Percentiles rank a stretch among this genome's conserved stretches.
Evolutionary conservation across 2,113 vertebrate species (phyloP).

Genomic region (Guaruba guarouba): DNA sequence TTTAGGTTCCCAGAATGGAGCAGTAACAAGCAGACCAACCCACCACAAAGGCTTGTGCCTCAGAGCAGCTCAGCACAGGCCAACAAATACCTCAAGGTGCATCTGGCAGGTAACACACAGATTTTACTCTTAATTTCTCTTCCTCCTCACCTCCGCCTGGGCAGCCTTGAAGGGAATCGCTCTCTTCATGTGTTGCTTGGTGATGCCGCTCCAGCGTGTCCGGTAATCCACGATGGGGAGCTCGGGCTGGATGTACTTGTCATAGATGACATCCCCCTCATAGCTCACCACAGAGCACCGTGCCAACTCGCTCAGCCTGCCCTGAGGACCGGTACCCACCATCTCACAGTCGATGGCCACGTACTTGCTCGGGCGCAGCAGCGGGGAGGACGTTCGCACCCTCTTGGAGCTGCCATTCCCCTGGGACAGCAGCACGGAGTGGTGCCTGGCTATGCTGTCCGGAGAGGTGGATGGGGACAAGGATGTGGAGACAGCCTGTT

Average conservation of each 20-base stretch:
- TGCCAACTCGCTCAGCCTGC: constrained; percentile 83
- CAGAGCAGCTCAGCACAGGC: not conserved
- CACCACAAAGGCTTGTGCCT: not conserved
- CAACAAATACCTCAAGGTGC: not conserved
- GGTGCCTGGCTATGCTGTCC: not conserved
- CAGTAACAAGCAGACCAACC: not conserved
- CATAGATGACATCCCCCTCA: constrained; percentile 84
- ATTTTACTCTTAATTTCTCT: not conserved
- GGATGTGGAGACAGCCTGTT: accelerated
- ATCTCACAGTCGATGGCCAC: constrained; percentile 97
- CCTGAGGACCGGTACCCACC: constrained; percentile 90
- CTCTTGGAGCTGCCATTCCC: constrained; percentile 51
- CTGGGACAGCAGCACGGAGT: not conserved
- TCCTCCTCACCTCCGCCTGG: constrained; percentile 74
- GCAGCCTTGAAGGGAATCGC: constrained; percentile 84
- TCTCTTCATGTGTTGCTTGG: constrained; percentile 75
- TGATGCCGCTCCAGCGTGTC: constrained; percentile 93
- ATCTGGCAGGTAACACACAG: not conserved
- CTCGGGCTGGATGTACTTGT: constrained; percentile 84
- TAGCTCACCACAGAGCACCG: constrained; percentile 91
- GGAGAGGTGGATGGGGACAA: not conserved
- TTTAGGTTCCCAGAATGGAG: not conserved
- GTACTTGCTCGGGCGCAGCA: constrained; percentile 46
- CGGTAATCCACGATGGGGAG: constrained; percentile 86
- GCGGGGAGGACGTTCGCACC: not conserved